phyloP scores from a whole-genome alignment of 2,113 vertebrate species.

The Pelusios castaneus region DNA sequence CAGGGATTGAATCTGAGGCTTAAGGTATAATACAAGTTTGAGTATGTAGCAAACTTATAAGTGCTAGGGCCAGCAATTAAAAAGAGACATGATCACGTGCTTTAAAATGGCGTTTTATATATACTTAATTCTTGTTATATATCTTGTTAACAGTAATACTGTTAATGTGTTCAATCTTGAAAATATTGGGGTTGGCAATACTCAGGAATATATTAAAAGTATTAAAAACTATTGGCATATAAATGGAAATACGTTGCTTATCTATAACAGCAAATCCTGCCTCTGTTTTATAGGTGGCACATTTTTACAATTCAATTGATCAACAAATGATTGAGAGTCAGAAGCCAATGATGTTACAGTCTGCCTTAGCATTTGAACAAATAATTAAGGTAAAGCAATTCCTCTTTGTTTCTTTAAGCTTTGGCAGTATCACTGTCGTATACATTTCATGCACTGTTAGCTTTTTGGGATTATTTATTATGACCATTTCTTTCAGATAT shows the following conservation, averaged over 20 bases:
- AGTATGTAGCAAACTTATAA: background rate
- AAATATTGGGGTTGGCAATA: background rate
- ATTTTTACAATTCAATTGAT: conserved; percentile 99
- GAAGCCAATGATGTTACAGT: conserved; percentile 95
- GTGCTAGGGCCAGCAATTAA: background rate
- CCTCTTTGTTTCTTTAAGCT: background rate
- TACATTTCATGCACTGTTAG: background rate
- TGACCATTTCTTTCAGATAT: background rate
- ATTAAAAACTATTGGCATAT: background rate
- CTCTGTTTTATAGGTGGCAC: conserved; percentile 86
- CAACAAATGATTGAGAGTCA: conserved; percentile 99
- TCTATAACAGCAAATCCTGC: background rate
- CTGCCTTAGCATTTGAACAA: conserved; percentile 95
- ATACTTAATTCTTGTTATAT: background rate
- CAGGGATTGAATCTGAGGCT: background rate
- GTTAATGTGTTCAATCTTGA: background rate
- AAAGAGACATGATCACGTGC: background rate
- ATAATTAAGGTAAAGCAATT: conserved; percentile 90
- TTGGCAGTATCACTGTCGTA: background rate
- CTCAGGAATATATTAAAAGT: background rate
- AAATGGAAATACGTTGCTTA: background rate
- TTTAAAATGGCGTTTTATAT: background rate
- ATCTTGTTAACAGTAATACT: background rate
- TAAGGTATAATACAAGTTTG: background rate
- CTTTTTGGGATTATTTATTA: background rate